Evolutionary conservation across 2,888 invertebrate genomes (phyloP), one percentile per base, ranked within the genome.

Genomic region (Eupithecia inturbata): DNA sequence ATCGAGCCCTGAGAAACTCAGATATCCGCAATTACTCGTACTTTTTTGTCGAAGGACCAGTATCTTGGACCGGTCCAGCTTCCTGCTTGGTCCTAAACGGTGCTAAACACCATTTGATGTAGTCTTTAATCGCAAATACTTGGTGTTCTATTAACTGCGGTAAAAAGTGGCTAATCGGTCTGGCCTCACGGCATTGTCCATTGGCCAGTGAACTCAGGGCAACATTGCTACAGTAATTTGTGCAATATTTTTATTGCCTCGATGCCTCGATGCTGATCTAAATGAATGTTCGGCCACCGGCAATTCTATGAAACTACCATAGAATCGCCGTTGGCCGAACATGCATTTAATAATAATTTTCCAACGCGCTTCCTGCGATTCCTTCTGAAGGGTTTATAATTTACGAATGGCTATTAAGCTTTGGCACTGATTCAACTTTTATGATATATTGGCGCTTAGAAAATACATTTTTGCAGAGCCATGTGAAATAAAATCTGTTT

Each of bases 11-110:
- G 79, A 75, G 83, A 83, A 84, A 82, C 83, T 87, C 87, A 87
- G 90, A 88, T 92, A 89, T 83, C 87, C 84, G 84, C 79, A 81
- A 77, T 84, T 83, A 84, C 90, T 33, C 63, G 3, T 31, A n/a
- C 63, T 33, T n/a, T 91, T 92, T 92, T 88, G 80, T 82, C 78
- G 76, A 66, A 84, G 84, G 81, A 77, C 82, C 83, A 82, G 82
- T 81, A 83, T 78, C 83, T 83, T 81, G 81, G 85, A 90, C 89
- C 86, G 87, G 90, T 88, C 82, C 75, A 75, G 84, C 89, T 92
- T 93, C 93, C 92, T 93, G 88, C 85, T 88, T 86, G 82, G 83
- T 88, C 91, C 92, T 91, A 92, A 89, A 90, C 82, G 89, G 90
- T 71, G 80, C 82, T 83, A 82, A 86, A 85, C 84, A 84, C 85